Percentiles rank a stretch among this genome's conserved stretches.
Evolutionary conservation across 2,113 vertebrate species (phyloP).

Genomic region (Melospiza georgiana): DNA sequence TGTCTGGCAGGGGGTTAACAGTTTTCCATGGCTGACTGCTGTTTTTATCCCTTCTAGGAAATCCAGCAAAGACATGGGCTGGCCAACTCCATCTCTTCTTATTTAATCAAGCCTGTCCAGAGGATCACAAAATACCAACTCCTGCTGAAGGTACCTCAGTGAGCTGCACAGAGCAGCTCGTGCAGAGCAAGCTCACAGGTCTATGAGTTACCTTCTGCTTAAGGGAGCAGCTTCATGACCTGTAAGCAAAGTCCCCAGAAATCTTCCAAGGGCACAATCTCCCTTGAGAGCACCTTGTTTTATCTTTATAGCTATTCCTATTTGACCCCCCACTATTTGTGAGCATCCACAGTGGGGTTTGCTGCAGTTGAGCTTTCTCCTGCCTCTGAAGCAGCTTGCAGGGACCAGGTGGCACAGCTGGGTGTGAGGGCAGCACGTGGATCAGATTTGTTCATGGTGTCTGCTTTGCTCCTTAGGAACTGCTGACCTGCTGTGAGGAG

Average conservation of each 20-base stretch:
- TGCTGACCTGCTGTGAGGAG: constrained; percentile 97
- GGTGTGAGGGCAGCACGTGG: not conserved
- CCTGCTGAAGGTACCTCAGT: constrained; percentile 87
- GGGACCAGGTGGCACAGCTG: too few relatives aligned
- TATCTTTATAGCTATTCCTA: not conserved
- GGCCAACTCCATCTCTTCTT: constrained; percentile 97
- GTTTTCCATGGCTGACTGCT: not conserved
- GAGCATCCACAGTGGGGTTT: not conserved
- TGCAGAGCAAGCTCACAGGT: not conserved
- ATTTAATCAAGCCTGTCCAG: constrained; percentile 98
- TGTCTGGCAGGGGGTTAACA: not conserved
- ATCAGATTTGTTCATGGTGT: not conserved
- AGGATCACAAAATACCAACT: constrained; percentile 99
- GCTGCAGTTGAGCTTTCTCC: not conserved
- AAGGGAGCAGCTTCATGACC: not conserved
- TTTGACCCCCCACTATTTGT: not conserved
- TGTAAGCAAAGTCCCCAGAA: not conserved
- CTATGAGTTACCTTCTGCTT: not conserved
- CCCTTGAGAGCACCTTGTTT: not conserved
- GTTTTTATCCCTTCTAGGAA: constrained; percentile 78
- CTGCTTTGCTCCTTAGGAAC: constrained; percentile 78
- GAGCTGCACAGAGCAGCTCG: not conserved
- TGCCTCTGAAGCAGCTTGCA: not conserved
- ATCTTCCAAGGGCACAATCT: not conserved
- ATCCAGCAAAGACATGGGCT: constrained; percentile 94